Evolutionary conservation across 1,140 invertebrate genomes (phyloP).

Genomic region (Hestina assimilis): DNA sequence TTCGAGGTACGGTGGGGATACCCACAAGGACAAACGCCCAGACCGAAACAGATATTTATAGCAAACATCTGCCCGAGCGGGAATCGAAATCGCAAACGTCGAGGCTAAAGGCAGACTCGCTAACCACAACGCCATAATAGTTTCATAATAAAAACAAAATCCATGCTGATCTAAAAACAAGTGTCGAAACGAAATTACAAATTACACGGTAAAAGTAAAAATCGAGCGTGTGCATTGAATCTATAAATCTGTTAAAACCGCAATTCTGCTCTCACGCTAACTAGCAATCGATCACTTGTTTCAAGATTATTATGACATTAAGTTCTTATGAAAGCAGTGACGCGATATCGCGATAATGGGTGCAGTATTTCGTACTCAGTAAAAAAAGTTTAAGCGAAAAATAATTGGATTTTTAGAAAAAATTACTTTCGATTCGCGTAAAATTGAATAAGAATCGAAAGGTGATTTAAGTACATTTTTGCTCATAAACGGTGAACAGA

Average conservation of each 20-base stretch:
- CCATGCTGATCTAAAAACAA: not conserved
- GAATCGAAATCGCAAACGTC: no score
- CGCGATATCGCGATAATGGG: slow-evolving; percentile 4
- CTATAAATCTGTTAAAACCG: slow-evolving; percentile 14
- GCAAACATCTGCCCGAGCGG: no score
- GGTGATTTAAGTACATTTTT: no score
- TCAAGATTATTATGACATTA: slow-evolving; percentile 29
- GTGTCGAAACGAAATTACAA: not conserved
- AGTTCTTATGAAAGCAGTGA: slow-evolving; percentile 26
- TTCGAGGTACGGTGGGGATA: no score
- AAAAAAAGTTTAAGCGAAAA: not conserved
- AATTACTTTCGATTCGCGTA: no score
- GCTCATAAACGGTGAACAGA: no score
- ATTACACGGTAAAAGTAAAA: not conserved
- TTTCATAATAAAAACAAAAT: not conserved
- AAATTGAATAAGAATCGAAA: no score
- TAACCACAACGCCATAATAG: not conserved
- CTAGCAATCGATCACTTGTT: slow-evolving; percentile 30
- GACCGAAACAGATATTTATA: no score
- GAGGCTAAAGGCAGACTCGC: no score
- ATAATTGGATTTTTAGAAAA: no score
- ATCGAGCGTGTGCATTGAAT: slow-evolving; percentile 19
- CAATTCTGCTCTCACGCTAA: slow-evolving; percentile 30
- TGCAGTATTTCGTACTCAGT: slow-evolving; percentile 4
- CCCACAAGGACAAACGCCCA: no score